These are phyloP conservation scores for Grapholita molesta DNA, from an alignment of 1,140 invertebrate genomes.

Conservation along the genomic window DNA sequence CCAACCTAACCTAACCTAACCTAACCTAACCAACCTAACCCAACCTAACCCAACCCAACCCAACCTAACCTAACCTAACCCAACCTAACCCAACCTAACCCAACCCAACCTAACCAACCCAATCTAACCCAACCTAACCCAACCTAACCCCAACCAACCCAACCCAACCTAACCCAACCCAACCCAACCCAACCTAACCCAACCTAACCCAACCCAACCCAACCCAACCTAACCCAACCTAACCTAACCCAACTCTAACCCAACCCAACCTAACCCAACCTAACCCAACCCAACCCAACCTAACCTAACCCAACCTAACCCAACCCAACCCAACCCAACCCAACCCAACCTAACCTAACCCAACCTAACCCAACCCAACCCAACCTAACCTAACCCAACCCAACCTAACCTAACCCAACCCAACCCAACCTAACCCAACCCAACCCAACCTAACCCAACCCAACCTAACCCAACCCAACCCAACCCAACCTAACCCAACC, in stretches of 20 bases:
- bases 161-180: conserved; percentile 38
- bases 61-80: conserved; percentile 36
- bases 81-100: conserved; percentile 38
- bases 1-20: conserved; percentile 42
- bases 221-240: conserved; percentile 30
- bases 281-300: conserved; percentile 1
- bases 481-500: conserved; percentile 23
- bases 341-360: conserved; percentile 28
- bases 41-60: conserved; percentile 40
- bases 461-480: conserved; percentile 28
- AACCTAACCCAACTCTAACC: conserved; percentile 22
- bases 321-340: conserved; percentile 33
- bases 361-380: conserved; percentile 44
- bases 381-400: conserved; percentile 31
- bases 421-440: conserved; percentile 33
- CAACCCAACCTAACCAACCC: conserved; percentile 41
- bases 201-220: conserved; percentile 43
- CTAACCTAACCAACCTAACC: conserved; percentile 39
- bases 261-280: conserved; percentile 15
- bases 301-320: conserved; percentile 38
- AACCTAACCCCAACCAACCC: conserved; percentile 20
- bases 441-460: conserved; percentile 24
- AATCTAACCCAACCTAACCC: conserved; percentile 40
- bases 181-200: conserved; percentile 44
- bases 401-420: conserved; percentile 29